A percentile compares a stretch with the other conserved stretches of the same genome.
phyloP scores from a whole-genome alignment of 2,888 invertebrate genomes.

The Urechis unicinctus region DNA sequence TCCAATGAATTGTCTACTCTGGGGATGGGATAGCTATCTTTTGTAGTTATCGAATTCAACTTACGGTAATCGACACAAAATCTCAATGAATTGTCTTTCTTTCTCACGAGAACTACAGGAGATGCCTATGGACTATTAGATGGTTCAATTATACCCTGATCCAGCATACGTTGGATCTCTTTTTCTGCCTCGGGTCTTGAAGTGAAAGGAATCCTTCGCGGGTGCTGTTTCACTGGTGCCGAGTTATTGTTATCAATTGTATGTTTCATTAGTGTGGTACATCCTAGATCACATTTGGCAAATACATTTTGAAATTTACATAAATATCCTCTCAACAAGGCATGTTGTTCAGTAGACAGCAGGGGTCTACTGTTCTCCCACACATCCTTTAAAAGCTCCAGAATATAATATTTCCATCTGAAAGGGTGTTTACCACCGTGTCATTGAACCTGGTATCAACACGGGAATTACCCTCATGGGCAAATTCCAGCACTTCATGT shows the following conservation, averaged over 20 bases:
- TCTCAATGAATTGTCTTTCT: constrained; percentile 7
- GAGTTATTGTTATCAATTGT: too few relatives aligned
- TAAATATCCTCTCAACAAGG: background rate
- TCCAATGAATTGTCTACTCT: constrained; percentile 15
- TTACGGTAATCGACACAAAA: too few relatives aligned
- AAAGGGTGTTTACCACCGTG: too few relatives aligned
- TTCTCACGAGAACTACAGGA: constrained; percentile 12
- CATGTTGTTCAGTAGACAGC: too few relatives aligned
- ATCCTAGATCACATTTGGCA: constrained; percentile 1
- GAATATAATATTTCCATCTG: background rate
- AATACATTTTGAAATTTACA: too few relatives aligned
- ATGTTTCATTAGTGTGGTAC: background rate
- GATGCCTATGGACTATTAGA: constrained; percentile 1
- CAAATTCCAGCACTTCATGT: too few relatives aligned
- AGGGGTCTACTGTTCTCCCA: background rate
- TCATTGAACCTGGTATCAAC: too few relatives aligned
- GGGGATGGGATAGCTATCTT: constrained; percentile 15
- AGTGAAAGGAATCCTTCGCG: background rate
- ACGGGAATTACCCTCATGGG: too few relatives aligned
- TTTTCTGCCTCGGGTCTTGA: too few relatives aligned
- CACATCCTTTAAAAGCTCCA: background rate
- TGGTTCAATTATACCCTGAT: too few relatives aligned
- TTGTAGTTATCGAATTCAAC: too few relatives aligned
- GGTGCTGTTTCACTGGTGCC: too few relatives aligned
- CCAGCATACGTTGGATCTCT: constrained; percentile 1